Base-by-base conservation (phyloP, 2,113 vertebrate species). In the Rhinolophus sinicus region DNA sequence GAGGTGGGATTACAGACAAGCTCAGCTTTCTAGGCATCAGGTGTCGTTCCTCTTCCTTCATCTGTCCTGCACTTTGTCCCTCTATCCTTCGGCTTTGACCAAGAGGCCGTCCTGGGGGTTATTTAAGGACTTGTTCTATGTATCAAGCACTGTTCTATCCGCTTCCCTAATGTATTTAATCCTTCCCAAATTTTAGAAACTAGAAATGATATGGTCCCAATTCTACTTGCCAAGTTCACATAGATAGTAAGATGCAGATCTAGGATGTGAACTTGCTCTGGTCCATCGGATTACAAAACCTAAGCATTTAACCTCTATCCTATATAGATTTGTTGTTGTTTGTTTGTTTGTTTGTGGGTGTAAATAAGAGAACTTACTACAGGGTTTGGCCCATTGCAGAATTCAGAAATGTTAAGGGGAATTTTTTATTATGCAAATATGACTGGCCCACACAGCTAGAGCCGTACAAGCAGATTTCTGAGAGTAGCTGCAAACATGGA, bases 401-500 rank as follows among this genome's bases (percentile, higher is more conserved):
- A 24, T 18, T 77, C n/a, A 77, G 60, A 96, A 83, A 87, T 88
- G 50, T 54, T 69, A 72, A 83, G 44, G 30, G 6, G 28, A 28
- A 15, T 88, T 78, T 88, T 85, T 93, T 86, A 85, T 65, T 50
- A 69, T 50, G 38, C 3, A 88, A 65, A 77, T 64, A 70, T 67
- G 12, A 81, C 35, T 33, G n/a, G 35, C 16, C 40, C 40, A 5
- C 21, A 38, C 26, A 44, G 22, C 35, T 76, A 78, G 77, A 76
- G n/a, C 30, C 76, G 85, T 80, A 70, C 64, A 89, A 69, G 19
- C 44, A 95, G 22, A 38, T 84, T 75, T 92, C 83, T 52, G 78
- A 81, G 28, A 93, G 87, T 15, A 94, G 44, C 26, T 13, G 33
- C 35, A 58, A 18, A 69, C 69, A 35, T 44, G n/a, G 62, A 93